Evolutionary conservation across 2,113 vertebrate genomes (phyloP).

Genomic region (Phainopepla nitens): DNA sequence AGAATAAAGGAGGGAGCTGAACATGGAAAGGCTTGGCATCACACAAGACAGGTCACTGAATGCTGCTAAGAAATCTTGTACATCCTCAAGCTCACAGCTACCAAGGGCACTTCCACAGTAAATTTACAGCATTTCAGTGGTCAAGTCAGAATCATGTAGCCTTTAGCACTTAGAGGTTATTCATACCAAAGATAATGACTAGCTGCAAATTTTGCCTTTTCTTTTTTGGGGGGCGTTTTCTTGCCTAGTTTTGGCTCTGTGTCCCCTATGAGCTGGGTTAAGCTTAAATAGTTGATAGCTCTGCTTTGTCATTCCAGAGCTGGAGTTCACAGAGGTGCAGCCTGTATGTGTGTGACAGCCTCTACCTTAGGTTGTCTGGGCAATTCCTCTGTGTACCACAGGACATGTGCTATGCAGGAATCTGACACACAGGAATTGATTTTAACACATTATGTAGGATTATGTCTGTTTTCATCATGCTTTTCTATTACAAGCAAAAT

Average conservation of each 20-base stretch:
- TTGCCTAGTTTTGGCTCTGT: not conserved
- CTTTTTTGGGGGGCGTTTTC: accelerated
- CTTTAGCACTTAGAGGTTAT: not conserved
- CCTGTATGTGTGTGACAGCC: not conserved
- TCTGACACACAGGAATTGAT: not conserved
- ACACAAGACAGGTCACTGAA: not conserved
- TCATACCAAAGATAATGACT: not conserved
- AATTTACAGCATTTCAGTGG: not conserved
- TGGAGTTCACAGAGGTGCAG: not conserved
- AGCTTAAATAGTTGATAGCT: not conserved
- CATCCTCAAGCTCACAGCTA: not conserved
- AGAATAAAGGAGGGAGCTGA: not conserved
- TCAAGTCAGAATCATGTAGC: not conserved
- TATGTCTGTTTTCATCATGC: not conserved
- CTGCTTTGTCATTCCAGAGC: not conserved
- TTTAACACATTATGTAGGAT: not conserved
- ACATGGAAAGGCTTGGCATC: not conserved
- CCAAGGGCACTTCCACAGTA: not conserved
- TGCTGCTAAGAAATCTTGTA: not conserved
- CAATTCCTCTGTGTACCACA: not conserved
- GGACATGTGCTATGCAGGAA: not conserved
- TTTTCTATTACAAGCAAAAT: not conserved
- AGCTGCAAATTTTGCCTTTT: not conserved
- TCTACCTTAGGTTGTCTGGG: not conserved
- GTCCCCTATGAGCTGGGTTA: not conserved